These are phyloP conservation scores for Leptarthrus brevirostris DNA, from an alignment of 2,888 invertebrate genomes.

Conservation along the genomic window DNA sequence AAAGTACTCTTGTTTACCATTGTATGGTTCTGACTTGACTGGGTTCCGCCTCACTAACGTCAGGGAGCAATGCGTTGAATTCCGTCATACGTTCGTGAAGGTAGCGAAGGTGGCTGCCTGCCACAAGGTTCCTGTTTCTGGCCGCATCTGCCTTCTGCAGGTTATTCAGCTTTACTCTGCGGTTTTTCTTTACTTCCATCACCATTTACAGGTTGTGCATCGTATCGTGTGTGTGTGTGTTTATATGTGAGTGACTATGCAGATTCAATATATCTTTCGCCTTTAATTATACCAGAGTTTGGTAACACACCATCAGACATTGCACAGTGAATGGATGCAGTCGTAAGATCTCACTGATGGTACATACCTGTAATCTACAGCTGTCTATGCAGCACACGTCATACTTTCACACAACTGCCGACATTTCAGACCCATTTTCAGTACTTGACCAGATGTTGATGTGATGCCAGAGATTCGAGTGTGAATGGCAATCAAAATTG, in stretches of 20 bases:
- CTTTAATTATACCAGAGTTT: slow-evolving; percentile 6
- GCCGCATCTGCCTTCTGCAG: slow-evolving; percentile 18
- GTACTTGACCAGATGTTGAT: slow-evolving; percentile 2
- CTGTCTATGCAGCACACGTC: neutral
- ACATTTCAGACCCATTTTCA: slow-evolving; percentile 20
- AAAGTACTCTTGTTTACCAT: slow-evolving; percentile 8
- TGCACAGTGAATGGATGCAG: neutral
- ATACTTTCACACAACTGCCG: neutral
- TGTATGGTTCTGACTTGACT: neutral
- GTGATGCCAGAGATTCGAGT: neutral
- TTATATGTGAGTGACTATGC: neutral
- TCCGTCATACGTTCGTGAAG: neutral
- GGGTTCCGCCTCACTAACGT: slow-evolving; percentile 5
- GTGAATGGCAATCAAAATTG: neutral
- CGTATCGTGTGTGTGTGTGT: too few species aligned
- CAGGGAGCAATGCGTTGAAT: neutral
- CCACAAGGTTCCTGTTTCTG: neutral
- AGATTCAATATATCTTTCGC: slow-evolving; percentile 2
- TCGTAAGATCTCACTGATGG: too few species aligned
- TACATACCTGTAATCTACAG: neutral
- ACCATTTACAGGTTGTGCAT: slow-evolving; percentile 7
- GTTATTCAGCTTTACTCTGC: slow-evolving; percentile 15
- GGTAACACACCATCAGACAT: neutral
- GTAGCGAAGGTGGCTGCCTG: too few species aligned
- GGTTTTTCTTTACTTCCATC: slow-evolving; percentile 18